Evolutionary conservation across 2,113 vertebrate genomes (phyloP), one percentile per base, ranked within the genome.

Genomic region (Zootoca vivipara): DNA sequence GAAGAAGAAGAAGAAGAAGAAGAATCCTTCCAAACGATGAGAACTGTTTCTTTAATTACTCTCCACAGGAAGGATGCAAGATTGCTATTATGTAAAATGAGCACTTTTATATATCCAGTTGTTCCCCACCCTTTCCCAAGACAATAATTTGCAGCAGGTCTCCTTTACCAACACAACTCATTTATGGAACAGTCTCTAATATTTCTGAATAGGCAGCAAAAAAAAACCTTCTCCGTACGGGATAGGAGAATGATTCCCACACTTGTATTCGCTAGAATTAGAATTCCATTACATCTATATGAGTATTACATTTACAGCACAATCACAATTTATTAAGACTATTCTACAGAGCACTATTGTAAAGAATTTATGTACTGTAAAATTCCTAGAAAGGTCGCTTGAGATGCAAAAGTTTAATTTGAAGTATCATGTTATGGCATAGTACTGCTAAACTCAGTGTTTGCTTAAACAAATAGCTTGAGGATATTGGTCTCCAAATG

Each of bases 351-450:
- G 94, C 92, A 95, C 90, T 74, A 92, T 89, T 95, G 93, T 93
- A 94, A 94, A 94, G 94, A 94, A 96, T 97, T 96, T 96, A 97
- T 96, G 96, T 96, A 95, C 95, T 96, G 96, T 96, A 96, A 96
- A 96, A 95, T 88, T 88, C 92, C 92, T 89, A 93, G 93, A 97
- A 96, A 96, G 96, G 96, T 96, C 96, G 95, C 92, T 96, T 93
- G 95, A 96, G 95, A 97, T 95, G 95, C 92, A 96, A 93, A 96
- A 93, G 94, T 96, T 97, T 97, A 96, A 97, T 97, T 95, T 96
- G 91, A 85, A 96, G 88, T 95, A 96, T 96, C 95, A 94, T 95
- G 93, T 96, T 97, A 93, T 94, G 85, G 89, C 90, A 90, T 82
- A 93, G 86, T 92, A 87, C 92, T 88, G 78, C 91, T 95, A 92